These are phyloP conservation scores for Helobdella robusta DNA, from an alignment of 2,888 invertebrate genomes.

Conservation along the genomic window DNA sequence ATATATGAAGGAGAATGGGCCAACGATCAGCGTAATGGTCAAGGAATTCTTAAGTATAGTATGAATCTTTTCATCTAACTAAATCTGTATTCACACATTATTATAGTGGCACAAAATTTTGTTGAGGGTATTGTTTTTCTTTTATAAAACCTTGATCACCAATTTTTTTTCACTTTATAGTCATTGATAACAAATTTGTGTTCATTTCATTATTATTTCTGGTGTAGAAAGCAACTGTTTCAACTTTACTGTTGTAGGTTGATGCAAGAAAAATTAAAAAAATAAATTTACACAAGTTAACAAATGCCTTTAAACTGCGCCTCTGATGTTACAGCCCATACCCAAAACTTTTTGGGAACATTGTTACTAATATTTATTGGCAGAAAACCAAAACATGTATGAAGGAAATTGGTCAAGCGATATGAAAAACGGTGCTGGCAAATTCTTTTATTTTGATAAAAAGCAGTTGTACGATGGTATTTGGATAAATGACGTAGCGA, in stretches of 20 bases:
- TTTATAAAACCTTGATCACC: not conserved
- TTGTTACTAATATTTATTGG: too few relatives aligned
- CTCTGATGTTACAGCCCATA: too few relatives aligned
- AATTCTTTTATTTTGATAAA: conserved; percentile 48
- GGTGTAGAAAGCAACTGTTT: too few relatives aligned
- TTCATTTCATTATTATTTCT: too few relatives aligned
- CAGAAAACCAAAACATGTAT: conserved; percentile 50
- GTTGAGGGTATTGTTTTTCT: not conserved
- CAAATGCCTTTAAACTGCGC: too few relatives aligned
- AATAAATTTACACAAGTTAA: too few relatives aligned
- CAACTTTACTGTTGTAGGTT: too few relatives aligned
- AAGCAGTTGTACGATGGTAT: conserved; percentile 49
- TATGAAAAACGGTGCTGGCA: conserved; percentile 50
- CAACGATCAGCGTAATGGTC: conserved; percentile 47
- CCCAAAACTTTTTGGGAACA: too few relatives aligned
- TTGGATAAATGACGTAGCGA: conserved; percentile 49
- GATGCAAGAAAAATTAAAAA: too few relatives aligned
- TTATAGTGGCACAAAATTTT: not conserved
- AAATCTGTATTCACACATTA: not conserved
- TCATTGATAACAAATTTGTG: too few relatives aligned
- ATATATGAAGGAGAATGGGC: conserved; percentile 50
- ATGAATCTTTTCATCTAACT: conserved; percentile 32
- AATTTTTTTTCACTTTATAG: conserved; percentile 3
- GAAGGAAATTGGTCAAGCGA: conserved; percentile 50
- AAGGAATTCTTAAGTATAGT: conserved; percentile 49